Evolutionary conservation across 2,113 vertebrate species (phyloP).

Genomic region (Sporophila hypoxantha): DNA sequence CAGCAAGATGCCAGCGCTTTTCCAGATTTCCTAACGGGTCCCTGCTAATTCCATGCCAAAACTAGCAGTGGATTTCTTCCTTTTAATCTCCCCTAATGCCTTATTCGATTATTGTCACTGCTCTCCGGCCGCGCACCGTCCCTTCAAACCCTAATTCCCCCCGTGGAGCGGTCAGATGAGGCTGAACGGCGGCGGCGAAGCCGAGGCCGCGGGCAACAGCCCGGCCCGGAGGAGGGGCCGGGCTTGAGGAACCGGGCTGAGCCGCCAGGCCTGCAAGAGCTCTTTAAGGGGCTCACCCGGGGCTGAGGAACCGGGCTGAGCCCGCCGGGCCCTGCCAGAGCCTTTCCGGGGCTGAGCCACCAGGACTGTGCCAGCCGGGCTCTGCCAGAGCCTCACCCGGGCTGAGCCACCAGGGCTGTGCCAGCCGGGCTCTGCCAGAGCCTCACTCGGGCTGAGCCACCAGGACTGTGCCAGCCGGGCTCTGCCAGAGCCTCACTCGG

Average conservation of each 20-base stretch:
- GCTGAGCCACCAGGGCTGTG: too few species aligned
- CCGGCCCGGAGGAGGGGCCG: neutral
- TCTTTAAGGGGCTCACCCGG: too few species aligned
- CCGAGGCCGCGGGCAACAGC: slow-evolving; percentile 15
- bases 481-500: neutral
- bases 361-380: too few species aligned
- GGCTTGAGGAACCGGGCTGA: too few species aligned
- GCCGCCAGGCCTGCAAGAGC: too few species aligned
- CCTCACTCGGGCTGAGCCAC: neutral
- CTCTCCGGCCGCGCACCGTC: slow-evolving; percentile 71
- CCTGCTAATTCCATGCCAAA: slow-evolving; percentile 79
- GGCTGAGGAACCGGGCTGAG: neutral
- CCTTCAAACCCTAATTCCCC: slow-evolving; percentile 76
- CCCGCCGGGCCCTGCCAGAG: neutral
- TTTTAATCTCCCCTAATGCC: slow-evolving; percentile 80
- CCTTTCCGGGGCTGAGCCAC: too few species aligned
- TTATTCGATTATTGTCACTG: slow-evolving; percentile 78
- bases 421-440: too few species aligned
- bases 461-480: neutral
- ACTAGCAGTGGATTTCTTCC: slow-evolving; percentile 79
- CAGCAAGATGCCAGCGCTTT: slow-evolving; percentile 72
- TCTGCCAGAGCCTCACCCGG: neutral
- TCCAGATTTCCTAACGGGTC: slow-evolving; percentile 75
- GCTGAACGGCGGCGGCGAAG: slow-evolving; percentile 59
- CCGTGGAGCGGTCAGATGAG: slow-evolving; percentile 65